Evolutionary conservation across 2,113 vertebrate genomes (phyloP), one percentile per base, ranked within the genome.

Genomic region (Motacilla tschutschensis): DNA sequence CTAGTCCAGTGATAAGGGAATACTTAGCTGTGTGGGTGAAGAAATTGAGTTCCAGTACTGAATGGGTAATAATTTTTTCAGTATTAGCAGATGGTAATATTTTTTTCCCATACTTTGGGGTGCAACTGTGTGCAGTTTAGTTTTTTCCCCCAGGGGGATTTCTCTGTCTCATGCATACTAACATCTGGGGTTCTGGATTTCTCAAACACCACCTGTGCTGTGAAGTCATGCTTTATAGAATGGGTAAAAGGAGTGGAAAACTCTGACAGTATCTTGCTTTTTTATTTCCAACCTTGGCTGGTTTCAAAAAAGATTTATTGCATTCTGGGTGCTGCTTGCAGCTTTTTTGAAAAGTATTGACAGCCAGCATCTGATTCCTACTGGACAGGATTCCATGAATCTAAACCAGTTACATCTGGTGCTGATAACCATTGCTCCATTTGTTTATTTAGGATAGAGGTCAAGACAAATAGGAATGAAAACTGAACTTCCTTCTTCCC

Each of bases 131-230:
- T 66, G 28, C 31, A 44, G 4, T 73, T 89, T 43, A 59, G 13
- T 4, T 35, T n/a, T 41, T 35, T 1, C 2, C 5, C 18, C 9
- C 4, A 1, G 6, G 22, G 25, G 8, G 8, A 35, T 70, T 31
- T 76, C 38, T 79, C 17, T 83, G 25, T 65, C 29, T 14, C 11
- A 10, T n/a, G 20, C 18, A 10, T 36, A 7, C 38, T 46, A 17
- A 66, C 10, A 38, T 44, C 11, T 72, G 28, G 24, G 17, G 14
- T 62, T 84, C 21, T 87, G 48, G n/a, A 47, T 79, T 91, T 62
- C 67, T 59, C 22, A 25, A 22, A 22, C 25, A n/a, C 5, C 13
- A 5, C 35, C 24, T 75, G 25, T 69, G 17, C 40, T 72, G 5
- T 72, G 55, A 62, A 20, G 3, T 17, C 41, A 10, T 72, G 26